phyloP scores from a whole-genome alignment of 2,113 vertebrate species.

The Tachysurus vachellii region DNA sequence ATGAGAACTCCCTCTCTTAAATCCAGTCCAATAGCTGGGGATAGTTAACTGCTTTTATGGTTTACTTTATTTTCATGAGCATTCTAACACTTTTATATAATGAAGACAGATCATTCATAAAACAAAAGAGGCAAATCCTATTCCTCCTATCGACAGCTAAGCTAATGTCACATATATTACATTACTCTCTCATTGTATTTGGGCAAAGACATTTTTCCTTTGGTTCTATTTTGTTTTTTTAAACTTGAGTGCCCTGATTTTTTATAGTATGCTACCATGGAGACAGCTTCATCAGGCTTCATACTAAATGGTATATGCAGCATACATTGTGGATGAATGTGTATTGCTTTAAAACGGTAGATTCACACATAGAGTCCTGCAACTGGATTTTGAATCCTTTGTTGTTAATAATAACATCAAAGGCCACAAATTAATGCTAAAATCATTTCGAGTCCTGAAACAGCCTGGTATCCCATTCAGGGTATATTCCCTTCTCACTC shows the following conservation, averaged over 20 bases:
- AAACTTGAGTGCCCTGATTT: background rate
- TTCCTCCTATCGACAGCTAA: background rate
- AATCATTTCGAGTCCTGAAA: background rate
- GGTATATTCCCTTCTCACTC: background rate
- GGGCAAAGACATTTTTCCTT: background rate
- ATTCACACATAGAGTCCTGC: background rate
- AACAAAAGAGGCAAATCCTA: background rate
- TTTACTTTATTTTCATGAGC: background rate
- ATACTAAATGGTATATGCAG: background rate
- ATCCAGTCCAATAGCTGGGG: background rate
- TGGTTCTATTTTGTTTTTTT: background rate
- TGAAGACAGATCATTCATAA: background rate
- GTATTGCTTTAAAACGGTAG: background rate
- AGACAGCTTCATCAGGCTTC: background rate
- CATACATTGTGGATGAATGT: background rate
- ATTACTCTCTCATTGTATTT: background rate
- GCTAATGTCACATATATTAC: no score
- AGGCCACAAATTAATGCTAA: background rate
- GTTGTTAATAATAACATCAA: no score
- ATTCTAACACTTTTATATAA: background rate
- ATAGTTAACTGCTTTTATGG: background rate
- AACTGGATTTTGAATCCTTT: background rate
- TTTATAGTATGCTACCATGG: background rate
- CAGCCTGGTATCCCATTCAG: background rate
- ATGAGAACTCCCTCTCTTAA: slow-evolving; percentile 35